Evolutionary conservation across 2,797 vertebrate species (phyloP), one percentile per base, ranked within the genome.

Genomic region (Margarornis squamiger): DNA sequence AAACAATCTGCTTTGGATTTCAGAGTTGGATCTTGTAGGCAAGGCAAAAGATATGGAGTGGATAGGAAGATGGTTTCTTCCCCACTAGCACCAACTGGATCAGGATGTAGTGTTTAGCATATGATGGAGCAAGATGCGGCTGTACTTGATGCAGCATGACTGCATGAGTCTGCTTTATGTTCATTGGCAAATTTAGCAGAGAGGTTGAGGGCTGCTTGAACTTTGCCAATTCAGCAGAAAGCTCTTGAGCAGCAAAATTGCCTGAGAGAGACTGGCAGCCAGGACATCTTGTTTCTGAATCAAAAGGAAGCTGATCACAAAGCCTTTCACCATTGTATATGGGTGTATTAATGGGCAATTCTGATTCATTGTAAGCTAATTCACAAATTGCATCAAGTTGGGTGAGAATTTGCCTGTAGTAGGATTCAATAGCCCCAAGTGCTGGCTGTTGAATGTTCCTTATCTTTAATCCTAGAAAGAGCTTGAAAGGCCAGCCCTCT

Each of bases 401-500:
- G 26, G 48, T 94, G 86, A 86, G 83, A 79, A 63, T 90, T 90
- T 81, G n/a, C 39, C 62, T 34, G 12, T 38, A 30, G 76, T 41
- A 68, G 58, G 66, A 70, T 81, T 93, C 78, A 92, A 32, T 68
- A 88, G 66, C 79, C 43, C 26, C 6, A 34, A 90, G 57, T 81
- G 41, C 67, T 81, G 54, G 51, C 73, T 94, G 23, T 66, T 93
- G 16, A 36, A 45, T 62, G 58, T 51, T 93, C 39, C 14, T 93
- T 95, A 68, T 86, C 91, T 91, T 57, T 86, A 38, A 70, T 95
- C 43, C 34, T 6, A 94, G 66, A 71, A 89, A 76, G 68, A 87
- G 30, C 32, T 83, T 86, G 66, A 78, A 92, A 95, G 43, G 58
- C 86, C 46, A 55, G 36, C 26, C 52, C 49, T 84, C 70, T 68